These are phyloP conservation scores for Daboia siamensis DNA, from an alignment of 2,113 vertebrate genomes.

Conservation along the genomic window DNA sequence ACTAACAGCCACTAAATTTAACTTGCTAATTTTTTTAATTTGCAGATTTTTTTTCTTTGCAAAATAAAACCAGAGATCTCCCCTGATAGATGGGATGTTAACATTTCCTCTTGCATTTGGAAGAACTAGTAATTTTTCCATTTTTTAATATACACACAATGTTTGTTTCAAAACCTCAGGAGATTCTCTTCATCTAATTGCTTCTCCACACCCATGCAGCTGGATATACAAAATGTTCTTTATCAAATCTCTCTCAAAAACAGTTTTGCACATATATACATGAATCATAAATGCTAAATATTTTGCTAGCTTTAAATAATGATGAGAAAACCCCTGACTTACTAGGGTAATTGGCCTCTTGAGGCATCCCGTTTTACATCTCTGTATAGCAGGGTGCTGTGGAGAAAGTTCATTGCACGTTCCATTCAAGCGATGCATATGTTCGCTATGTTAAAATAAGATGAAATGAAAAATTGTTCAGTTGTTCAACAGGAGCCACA, in stretches of 20 bases:
- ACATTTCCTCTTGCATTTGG: slow-evolving; percentile 10
- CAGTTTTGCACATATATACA: background rate
- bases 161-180: slow-evolving; percentile 8
- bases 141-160: background rate
- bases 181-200: background rate
- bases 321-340: background rate
- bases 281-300: background rate
- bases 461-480: background rate
- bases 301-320: background rate
- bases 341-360: background rate
- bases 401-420: background rate
- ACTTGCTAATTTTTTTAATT: slow-evolving; percentile 1
- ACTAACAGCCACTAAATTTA: background rate
- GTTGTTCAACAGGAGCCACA: background rate
- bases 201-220: slow-evolving; percentile 18
- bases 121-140: slow-evolving; percentile 11
- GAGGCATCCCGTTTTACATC: background rate
- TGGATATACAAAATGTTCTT: slow-evolving; percentile 13
- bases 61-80: background rate
- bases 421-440: background rate
- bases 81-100: background rate
- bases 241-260: background rate
- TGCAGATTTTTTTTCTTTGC: background rate
- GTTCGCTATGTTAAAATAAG: background rate
- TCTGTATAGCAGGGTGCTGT: background rate